Percentiles rank a stretch among this genome's conserved stretches.
These are phyloP conservation scores for Mizuhopecten yessoensis DNA, from an alignment of 1,140 invertebrate species.

Conservation along the genomic window DNA sequence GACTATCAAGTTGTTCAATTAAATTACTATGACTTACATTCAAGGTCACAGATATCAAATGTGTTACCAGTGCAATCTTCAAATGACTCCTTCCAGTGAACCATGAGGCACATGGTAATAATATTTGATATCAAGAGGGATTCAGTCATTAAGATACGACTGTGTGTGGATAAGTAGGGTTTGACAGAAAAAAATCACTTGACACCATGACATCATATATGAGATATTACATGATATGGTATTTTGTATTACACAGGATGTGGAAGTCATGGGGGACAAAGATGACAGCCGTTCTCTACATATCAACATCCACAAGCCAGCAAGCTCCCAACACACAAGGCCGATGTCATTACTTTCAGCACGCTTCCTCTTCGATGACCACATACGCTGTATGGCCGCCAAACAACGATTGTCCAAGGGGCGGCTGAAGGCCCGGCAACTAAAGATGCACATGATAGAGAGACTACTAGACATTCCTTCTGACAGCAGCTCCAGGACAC, in stretches of 20 bases:
- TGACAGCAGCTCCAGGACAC: slow-evolving; percentile 55
- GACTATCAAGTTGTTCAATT: no score
- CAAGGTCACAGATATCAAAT: no score
- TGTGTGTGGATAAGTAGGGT: no score
- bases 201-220: not conserved
- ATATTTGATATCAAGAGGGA: no score
- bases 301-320: slow-evolving; percentile 95
- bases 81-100: no score
- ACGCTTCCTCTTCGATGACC: slow-evolving; percentile 99
- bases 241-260: slow-evolving; percentile 84
- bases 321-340: slow-evolving; percentile 75
- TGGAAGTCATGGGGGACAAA: slow-evolving; percentile 93
- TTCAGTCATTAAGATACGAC: no score
- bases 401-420: slow-evolving; percentile 91
- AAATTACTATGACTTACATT: no score
- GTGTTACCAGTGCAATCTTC: no score
- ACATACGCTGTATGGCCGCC: slow-evolving; percentile 98
- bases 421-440: slow-evolving; percentile 92
- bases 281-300: slow-evolving; percentile 98
- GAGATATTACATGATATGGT: not conserved
- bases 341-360: slow-evolving; percentile 90
- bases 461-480: slow-evolving; percentile 92
- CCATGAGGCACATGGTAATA: no score
- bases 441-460: slow-evolving; percentile 94
- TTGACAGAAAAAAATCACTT: not conserved